Percentiles rank a stretch among this genome's conserved stretches.
phyloP scores from a whole-genome alignment of 2,113 vertebrate genomes.

The Mastomys natalensis region DNA sequence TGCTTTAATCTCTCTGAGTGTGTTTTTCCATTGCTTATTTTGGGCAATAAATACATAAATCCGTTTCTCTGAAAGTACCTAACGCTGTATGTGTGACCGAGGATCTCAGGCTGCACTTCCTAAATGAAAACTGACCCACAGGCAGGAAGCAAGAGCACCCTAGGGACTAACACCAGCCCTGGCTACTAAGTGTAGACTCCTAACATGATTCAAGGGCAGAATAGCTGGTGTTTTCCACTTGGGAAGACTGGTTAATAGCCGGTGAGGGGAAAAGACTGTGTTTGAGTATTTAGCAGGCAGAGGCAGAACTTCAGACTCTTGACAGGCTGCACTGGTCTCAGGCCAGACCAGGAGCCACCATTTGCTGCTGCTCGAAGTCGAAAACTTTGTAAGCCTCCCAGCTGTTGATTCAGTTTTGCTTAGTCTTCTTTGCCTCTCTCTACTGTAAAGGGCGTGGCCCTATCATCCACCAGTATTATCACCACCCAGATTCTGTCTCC shows the following conservation, averaged over 20 bases:
- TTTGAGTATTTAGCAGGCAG: not conserved
- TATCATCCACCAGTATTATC: not conserved
- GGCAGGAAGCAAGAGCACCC: conserved; percentile 48
- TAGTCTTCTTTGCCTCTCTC: not conserved
- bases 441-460: not conserved
- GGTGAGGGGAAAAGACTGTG: not conserved
- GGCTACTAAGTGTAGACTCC: conserved; percentile 58
- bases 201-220: conserved; percentile 26
- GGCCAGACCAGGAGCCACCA: not conserved
- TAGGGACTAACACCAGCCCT: conserved; percentile 12
- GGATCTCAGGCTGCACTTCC: not conserved
- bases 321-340: not conserved
- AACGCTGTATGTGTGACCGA: not conserved
- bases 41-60: not conserved
- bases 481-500: not conserved
- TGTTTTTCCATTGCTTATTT: conserved; percentile 1
- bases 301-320: conserved; percentile 31
- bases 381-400: not conserved
- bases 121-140: not conserved
- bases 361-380: not conserved
- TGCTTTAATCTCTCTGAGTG: conserved; percentile 28
- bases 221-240: conserved; percentile 54
- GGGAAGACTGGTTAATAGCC: conserved; percentile 42
- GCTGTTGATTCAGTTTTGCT: not conserved
- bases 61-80: conserved; percentile 37